Evolutionary conservation across 2,113 vertebrate species (phyloP).

Genomic region (Podarcis raffonei): DNA sequence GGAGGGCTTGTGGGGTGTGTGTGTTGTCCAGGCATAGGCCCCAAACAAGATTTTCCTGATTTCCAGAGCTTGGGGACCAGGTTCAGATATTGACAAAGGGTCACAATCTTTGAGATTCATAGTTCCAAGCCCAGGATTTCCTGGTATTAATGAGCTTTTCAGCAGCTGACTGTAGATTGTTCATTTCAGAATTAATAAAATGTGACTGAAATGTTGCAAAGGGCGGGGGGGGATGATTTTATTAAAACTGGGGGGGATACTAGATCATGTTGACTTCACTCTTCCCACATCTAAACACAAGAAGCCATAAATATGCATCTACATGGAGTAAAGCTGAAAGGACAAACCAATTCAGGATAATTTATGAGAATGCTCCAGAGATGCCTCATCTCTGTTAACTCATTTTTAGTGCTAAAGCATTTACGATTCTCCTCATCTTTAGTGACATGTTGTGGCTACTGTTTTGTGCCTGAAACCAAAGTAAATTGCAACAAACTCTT

Average conservation of each 20-base stretch:
- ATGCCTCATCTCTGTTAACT: neutral
- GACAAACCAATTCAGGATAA: neutral
- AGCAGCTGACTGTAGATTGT: neutral
- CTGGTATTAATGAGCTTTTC: conserved; percentile 5
- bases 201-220: neutral
- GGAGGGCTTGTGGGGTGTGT: too few relatives aligned
- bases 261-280: neutral
- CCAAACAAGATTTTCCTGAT: too few relatives aligned
- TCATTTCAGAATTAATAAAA: neutral
- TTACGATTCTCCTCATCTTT: neutral
- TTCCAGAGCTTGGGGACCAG: too few relatives aligned
- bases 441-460: neutral
- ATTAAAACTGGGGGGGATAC: neutral
- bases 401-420: neutral
- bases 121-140: neutral
- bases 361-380: neutral
- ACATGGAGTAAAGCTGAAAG: neutral
- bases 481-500: neutral
- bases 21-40: too few relatives aligned
- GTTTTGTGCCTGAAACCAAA: neutral
- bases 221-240: neutral
- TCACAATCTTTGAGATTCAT: neutral
- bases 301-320: neutral
- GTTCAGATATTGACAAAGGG: too few relatives aligned
- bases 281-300: conserved; percentile 15